Conservation (phyloP, 2,888 invertebrate genomes). For the Aphrophora alni region DNA sequence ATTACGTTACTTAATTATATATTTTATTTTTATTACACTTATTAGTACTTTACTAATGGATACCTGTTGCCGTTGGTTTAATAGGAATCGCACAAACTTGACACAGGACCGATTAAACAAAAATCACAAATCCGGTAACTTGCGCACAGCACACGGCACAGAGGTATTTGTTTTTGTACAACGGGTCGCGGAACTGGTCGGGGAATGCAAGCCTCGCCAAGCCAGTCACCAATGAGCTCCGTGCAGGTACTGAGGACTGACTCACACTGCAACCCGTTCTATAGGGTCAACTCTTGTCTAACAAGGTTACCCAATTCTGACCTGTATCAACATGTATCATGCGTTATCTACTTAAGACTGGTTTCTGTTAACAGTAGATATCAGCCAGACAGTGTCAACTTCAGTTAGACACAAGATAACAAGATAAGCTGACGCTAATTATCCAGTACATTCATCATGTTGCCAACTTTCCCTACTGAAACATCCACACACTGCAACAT, state of each 20-base stretch:
- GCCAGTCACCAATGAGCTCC: neutral
- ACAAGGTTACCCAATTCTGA: slow-evolving; percentile 6
- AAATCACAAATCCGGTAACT: neutral
- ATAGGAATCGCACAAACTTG: neutral
- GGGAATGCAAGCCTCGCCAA: neutral
- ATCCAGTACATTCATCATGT: too few relatives aligned
- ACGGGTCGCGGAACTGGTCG: neutral
- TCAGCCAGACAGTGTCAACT: too few relatives aligned
- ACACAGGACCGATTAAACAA: neutral
- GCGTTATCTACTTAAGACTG: neutral
- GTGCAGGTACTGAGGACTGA: neutral
- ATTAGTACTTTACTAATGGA: too few relatives aligned
- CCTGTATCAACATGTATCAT: neutral
- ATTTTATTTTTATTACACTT: too few relatives aligned
- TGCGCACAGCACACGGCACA: neutral
- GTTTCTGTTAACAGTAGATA: too few relatives aligned
- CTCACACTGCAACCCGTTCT: neutral
- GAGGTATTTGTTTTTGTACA: slow-evolving; percentile 1
- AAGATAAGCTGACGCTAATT: too few relatives aligned
- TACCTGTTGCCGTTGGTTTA: too few relatives aligned
- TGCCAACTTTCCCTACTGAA: too few relatives aligned
- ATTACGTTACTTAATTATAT: too few relatives aligned
- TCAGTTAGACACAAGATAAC: too few relatives aligned
- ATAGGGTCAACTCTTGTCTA: neutral
- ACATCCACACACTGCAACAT: too few relatives aligned